phyloP scores from a whole-genome alignment of 1,140 invertebrate genomes.

The Venturia canescens region DNA sequence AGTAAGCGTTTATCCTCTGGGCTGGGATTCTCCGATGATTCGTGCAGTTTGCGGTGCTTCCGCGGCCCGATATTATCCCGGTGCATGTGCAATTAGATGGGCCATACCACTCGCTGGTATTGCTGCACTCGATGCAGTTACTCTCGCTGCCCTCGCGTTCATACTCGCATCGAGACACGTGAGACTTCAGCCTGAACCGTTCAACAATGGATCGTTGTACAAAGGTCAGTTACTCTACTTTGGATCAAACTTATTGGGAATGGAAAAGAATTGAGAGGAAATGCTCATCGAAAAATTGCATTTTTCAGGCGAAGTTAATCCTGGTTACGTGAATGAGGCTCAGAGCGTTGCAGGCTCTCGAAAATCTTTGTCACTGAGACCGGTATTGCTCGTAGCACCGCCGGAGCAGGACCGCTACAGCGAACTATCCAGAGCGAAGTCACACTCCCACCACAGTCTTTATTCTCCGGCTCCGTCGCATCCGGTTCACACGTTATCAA shows the following conservation, averaged over 20 bases:
- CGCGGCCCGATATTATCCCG: constrained; percentile 83
- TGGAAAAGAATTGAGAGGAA: no score
- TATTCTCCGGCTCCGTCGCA: constrained; percentile 71
- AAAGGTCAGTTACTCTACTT: constrained; percentile 74
- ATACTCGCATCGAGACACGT: constrained; percentile 94
- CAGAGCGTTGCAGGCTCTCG: constrained; percentile 89
- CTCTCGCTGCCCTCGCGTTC: constrained; percentile 94
- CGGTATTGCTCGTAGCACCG: constrained; percentile 88
- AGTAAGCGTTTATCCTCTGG: constrained; percentile 93
- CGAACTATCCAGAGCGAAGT: constrained; percentile 74
- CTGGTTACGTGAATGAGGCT: constrained; percentile 87
- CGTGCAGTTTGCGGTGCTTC: constrained; percentile 90
- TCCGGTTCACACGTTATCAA: constrained; percentile 73
- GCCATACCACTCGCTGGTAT: constrained; percentile 96
- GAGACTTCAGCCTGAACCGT: constrained; percentile 88
- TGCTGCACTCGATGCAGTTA: constrained; percentile 92
- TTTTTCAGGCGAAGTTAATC: constrained; percentile 90
- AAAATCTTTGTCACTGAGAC: constrained; percentile 91
- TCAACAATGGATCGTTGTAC: constrained; percentile 80
- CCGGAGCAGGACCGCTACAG: constrained; percentile 77
- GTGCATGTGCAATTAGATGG: constrained; percentile 94
- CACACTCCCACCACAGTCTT: constrained; percentile 75
- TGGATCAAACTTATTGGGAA: no score
- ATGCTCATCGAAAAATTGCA: neutral
- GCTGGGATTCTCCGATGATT: constrained; percentile 92